Base-by-base conservation (phyloP, 2,888 invertebrate species). In the Hirtodrosophila duncani region DNA sequence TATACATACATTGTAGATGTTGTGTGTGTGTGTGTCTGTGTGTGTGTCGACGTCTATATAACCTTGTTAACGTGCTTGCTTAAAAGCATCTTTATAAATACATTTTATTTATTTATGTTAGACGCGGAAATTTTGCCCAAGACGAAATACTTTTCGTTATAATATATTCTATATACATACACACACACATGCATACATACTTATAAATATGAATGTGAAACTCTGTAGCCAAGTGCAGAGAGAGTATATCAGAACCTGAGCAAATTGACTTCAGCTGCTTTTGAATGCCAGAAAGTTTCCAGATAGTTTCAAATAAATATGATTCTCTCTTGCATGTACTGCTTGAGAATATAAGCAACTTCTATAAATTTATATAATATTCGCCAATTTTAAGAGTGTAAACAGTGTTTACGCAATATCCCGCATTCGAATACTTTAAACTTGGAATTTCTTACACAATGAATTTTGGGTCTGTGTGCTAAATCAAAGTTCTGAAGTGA, bases 61-160 rank as follows among this genome's bases (percentile, higher is more conserved):
- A 75, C 72, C 81, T 80, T 77, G 69, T 82, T 82, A 80, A 78
- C 59, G 57, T 71, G 48, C 67, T 51, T 58, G 63, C 82, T 77
- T 82, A 71, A 82, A 83, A 82, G 83, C 81, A 80, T 82, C 71
- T 75, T 70, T 74, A 78, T 66, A 80, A 72, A 81, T 64, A 74
- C 67, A 74, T 68, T 63, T 82, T 78, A 82, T 78, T 84, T 83
- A 84, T 80, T 78, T 78, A 84, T 83, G 70, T 66, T 59, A 67
- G 61, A 49, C 75, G 65, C 50, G 53, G 57, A 59, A 67, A 67
- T 37, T 59, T 71, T 55, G 24, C n/a, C 37, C 30, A 68, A 78
- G 71, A 61, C 61, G 72, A 56, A 80, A 67, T 74, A 77, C 67
- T 70, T 78, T 74, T 48, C 53, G 46, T 74, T 70, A 75, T 70